These are phyloP conservation scores for Zonotrichia leucophrys DNA, from an alignment of 2,113 vertebrate genomes.

Conservation along the genomic window DNA sequence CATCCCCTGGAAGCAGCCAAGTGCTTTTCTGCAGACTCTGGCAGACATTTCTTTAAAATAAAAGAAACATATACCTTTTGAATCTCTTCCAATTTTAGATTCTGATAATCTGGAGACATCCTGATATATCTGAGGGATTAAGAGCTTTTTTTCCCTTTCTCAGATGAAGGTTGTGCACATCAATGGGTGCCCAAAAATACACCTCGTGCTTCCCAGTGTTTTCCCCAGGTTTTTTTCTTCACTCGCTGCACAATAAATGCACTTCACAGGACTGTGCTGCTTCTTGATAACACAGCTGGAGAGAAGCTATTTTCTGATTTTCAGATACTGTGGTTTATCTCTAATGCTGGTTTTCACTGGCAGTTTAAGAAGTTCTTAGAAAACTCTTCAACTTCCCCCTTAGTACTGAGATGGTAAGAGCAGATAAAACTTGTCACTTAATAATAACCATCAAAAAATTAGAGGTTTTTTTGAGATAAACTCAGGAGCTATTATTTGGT, in stretches of 20 bases:
- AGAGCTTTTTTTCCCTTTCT: neutral
- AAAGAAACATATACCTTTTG: neutral
- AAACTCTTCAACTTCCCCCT: slow-evolving; percentile 36
- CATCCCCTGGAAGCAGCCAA: neutral
- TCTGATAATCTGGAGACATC: neutral
- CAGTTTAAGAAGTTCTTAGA: slow-evolving; percentile 55
- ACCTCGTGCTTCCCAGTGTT: neutral
- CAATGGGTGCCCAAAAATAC: neutral
- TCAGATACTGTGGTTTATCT: slow-evolving; percentile 26
- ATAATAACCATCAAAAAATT: neutral
- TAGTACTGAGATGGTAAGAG: neutral
- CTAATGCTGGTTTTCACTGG: slow-evolving; percentile 22
- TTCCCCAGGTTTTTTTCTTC: neutral
- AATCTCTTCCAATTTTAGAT: neutral
- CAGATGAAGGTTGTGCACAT: neutral
- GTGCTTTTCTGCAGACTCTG: neutral
- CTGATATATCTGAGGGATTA: neutral
- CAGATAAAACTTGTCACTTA: slow-evolving; percentile 3
- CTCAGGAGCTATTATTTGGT: neutral
- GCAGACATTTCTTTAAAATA: neutral
- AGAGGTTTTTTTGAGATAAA: neutral
- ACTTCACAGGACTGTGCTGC: neutral
- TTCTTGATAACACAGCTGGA: slow-evolving; percentile 24
- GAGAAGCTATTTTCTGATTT: slow-evolving; percentile 59
- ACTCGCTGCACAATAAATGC: neutral